Percentiles rank a stretch among this genome's conserved stretches.
Evolutionary conservation across 2,113 vertebrate species (phyloP).

Genomic region (Tragulus kanchil): DNA sequence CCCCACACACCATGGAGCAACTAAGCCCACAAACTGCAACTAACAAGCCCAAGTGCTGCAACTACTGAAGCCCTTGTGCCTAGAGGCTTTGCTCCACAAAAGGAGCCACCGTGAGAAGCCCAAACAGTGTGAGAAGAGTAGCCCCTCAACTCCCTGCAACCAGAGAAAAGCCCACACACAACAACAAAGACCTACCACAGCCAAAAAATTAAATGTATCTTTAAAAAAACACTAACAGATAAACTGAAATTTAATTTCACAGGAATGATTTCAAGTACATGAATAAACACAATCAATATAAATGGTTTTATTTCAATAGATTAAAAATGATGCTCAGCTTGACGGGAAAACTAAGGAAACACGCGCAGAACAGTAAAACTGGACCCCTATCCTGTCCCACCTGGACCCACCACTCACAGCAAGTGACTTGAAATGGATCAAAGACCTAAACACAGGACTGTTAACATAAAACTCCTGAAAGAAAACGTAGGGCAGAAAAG

Average conservation of each 20-base stretch:
- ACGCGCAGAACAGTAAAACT: background rate
- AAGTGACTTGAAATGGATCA: background rate
- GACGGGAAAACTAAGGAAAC: background rate
- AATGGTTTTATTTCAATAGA: background rate
- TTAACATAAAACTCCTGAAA: background rate
- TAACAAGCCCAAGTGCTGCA: background rate
- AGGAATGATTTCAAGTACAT: background rate
- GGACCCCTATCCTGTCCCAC: background rate
- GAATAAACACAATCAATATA: background rate
- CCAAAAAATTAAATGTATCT: too few species aligned
- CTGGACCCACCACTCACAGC: background rate
- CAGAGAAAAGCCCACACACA: background rate
- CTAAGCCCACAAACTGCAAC: background rate
- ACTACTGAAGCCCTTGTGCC: background rate
- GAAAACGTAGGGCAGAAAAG: background rate
- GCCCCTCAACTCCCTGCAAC: background rate
- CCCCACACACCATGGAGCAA: background rate
- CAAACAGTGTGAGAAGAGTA: accelerated
- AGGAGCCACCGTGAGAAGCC: background rate
- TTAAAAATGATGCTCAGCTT: background rate
- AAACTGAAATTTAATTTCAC: constrained; percentile 12
- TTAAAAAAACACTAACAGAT: background rate
- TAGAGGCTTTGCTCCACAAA: background rate
- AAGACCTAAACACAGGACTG: background rate
- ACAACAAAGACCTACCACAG: accelerated